Base-by-base conservation (phyloP, 1,140 invertebrate species). In the Leptinotarsa defecta region DNA sequence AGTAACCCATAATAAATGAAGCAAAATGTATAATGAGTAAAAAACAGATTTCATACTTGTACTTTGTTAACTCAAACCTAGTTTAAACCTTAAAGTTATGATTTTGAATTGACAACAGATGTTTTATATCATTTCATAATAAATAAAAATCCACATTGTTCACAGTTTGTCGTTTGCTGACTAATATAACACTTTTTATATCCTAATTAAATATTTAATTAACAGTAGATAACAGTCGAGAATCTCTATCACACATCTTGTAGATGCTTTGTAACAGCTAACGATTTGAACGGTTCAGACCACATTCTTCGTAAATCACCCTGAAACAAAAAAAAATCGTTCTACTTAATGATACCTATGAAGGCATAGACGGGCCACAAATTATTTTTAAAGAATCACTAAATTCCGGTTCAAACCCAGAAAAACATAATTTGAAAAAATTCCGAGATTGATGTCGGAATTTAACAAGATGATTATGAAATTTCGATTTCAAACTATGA, bases 291-390 rank as follows among this genome's bases (percentile, higher is more conserved):
- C 49, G 97, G 96, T 88, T 98, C 96, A 84, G 95, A 96, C 97
- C 97, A 98, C 96, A 98, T 98, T 81, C 96, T 90, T 84, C 96
- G 89, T 75, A 98, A 89, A 89, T 98, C 97, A 80, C 96, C 96
- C 96, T 98, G 85, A 48, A 89, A 88, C 75, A 75, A 68, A 79
- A 76, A 49, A 73, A 67, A 24, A 13, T 49, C 3, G 8, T 43
- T 43, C 2, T 43, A 11, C 3, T 43, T 3, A 43, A 11, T 11
- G 8, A 43, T 11, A 43, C 2, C 34, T 11, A 43, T 43, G 8
- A 11, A 43, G 34, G 34, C 34, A 43, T 43, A 43, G 8, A 43
- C 0, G 34, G 2, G 8, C 34, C 8, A 43, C 34, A 43, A 43
- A 43, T 11, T 11, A 43, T 43, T 11, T 11, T 34, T 6, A 43